Conservation (phyloP, 1,140 invertebrate genomes). For the Rhysida immarginata region DNA sequence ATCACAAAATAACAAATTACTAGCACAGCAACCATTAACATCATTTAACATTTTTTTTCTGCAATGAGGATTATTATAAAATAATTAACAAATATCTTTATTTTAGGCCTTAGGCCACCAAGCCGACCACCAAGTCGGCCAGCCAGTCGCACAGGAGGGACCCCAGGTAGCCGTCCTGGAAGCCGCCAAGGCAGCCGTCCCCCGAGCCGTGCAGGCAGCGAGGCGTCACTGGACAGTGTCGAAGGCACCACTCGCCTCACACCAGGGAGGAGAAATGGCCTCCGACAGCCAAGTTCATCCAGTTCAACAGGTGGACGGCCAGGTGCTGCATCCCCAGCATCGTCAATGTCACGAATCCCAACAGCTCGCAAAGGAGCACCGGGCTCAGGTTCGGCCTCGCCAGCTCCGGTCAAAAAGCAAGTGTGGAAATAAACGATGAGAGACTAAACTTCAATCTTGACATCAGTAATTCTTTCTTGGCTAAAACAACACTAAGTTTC, state of each 20-base stretch:
- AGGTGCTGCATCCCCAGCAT: neutral
- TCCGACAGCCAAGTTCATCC: neutral
- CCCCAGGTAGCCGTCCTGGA: conserved; percentile 46
- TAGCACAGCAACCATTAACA: no score
- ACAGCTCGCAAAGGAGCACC: neutral
- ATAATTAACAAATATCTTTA: neutral
- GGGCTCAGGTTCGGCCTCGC: no score
- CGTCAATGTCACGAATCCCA: neutral
- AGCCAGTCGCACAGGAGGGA: conserved; percentile 35
- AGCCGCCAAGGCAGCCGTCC: conserved; percentile 43
- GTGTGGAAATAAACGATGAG: no score
- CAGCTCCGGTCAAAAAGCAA: no score
- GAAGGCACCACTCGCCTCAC: conserved; percentile 18
- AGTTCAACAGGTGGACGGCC: neutral
- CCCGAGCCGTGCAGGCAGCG: conserved; percentile 81
- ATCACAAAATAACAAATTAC: no score
- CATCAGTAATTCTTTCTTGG: no score
- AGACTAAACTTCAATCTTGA: no score
- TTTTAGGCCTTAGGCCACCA: conserved; percentile 33
- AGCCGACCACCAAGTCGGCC: conserved; percentile 40
- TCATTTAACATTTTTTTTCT: no score
- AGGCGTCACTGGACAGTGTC: conserved; percentile 58
- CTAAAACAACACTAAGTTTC: no score
- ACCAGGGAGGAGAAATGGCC: neutral
- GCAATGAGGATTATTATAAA: no score